Evolutionary conservation across 2,888 invertebrate genomes (phyloP).

Genomic region (Eupithecia insigniata): DNA sequence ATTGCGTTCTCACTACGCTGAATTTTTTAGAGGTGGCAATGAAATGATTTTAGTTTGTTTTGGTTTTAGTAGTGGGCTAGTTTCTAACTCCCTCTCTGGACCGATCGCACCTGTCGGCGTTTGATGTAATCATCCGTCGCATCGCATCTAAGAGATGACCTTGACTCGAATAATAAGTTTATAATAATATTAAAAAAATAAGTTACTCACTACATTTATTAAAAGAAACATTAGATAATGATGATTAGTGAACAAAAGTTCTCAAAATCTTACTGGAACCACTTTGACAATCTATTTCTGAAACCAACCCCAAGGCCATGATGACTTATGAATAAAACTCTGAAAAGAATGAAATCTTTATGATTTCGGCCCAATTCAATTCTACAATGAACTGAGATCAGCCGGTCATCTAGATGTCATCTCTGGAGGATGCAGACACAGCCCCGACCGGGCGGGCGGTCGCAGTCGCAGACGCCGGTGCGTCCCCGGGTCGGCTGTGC

Average conservation of each 20-base stretch:
- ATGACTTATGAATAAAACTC: background rate
- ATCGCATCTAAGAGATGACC: background rate
- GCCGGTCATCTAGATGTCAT: conserved; percentile 21
- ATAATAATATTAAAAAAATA: no score
- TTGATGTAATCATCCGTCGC: conserved; percentile 10
- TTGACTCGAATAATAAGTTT: background rate
- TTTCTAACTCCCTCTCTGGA: conserved; percentile 47
- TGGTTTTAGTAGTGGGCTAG: conserved; percentile 52
- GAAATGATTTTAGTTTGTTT: conserved; percentile 53
- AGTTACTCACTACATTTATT: no score
- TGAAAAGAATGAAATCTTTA: background rate
- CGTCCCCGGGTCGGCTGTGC: conserved; percentile 57
- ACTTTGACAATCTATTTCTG: background rate
- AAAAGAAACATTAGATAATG: no score
- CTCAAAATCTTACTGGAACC: background rate
- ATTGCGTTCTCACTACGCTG: conserved; percentile 55
- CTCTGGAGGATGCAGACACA: background rate
- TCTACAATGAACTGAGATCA: conserved; percentile 29
- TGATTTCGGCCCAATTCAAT: background rate
- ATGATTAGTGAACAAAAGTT: background rate
- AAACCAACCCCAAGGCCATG: background rate
- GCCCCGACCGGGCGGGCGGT: background rate
- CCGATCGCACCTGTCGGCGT: conserved; percentile 32
- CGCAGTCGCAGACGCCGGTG: conserved; percentile 51
- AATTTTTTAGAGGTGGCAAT: conserved; percentile 55